Conservation (phyloP, 2,888 invertebrate genomes). For the Limenitis camilla region DNA sequence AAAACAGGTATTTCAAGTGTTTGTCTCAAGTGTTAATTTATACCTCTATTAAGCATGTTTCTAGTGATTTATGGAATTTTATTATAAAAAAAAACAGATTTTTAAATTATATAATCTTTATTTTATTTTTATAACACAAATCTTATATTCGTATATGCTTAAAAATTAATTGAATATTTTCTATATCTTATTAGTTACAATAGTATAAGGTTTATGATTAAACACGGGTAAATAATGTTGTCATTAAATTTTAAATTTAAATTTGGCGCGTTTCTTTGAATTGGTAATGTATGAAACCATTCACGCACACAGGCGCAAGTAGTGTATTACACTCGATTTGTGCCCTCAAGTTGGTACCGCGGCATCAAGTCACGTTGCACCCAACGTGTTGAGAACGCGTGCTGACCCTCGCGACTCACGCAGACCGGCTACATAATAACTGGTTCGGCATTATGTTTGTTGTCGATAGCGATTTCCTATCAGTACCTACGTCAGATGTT, state of each 20-base stretch:
- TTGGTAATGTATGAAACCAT: constrained; percentile 15
- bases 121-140: too few species aligned
- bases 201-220: too few species aligned
- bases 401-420: constrained; percentile 37
- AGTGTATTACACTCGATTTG: constrained; percentile 46
- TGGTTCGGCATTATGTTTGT: constrained; percentile 16
- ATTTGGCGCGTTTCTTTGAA: constrained; percentile 20
- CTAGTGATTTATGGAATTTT: too few species aligned
- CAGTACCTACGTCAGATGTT: constrained; percentile 3
- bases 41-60: too few species aligned
- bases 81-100: too few species aligned
- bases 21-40: too few species aligned
- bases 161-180: too few species aligned
- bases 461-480: constrained; percentile 28
- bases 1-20: too few species aligned
- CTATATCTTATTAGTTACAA: too few species aligned
- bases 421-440: constrained; percentile 28
- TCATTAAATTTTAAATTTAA: neutral
- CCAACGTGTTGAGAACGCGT: constrained; percentile 58
- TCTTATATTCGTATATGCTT: too few species aligned
- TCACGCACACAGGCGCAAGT: constrained; percentile 34
- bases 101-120: too few species aligned
- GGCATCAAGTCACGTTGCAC: constrained; percentile 61
- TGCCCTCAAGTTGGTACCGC: constrained; percentile 45
- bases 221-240: neutral